Percentiles rank a stretch among this genome's conserved stretches.
phyloP scores from a whole-genome alignment of 1,140 invertebrate genomes.

The Telenomus remus region DNA sequence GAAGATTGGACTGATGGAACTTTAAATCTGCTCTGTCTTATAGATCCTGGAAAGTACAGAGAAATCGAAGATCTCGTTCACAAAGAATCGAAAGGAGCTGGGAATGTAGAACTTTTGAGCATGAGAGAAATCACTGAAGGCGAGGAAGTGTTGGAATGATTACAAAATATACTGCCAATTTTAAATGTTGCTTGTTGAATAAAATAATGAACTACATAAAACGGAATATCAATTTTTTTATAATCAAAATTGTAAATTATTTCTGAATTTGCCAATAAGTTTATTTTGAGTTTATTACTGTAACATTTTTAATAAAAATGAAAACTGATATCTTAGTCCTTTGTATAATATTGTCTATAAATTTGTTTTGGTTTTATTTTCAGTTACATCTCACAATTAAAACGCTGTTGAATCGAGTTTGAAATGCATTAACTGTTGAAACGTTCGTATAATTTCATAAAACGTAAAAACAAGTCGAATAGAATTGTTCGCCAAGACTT shows the following conservation, averaged over 20 bases:
- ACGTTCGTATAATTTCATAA: background rate
- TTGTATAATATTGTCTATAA: too few species aligned
- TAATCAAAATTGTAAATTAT: too few species aligned
- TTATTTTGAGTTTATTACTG: too few species aligned
- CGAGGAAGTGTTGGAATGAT: slow-evolving; percentile 83
- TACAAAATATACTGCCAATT: slow-evolving; percentile 32
- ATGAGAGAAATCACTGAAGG: slow-evolving; percentile 94
- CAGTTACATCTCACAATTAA: background rate
- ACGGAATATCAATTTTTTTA: too few species aligned
- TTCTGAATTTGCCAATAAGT: too few species aligned
- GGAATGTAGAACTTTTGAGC: slow-evolving; percentile 90
- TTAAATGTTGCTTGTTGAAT: too few species aligned
- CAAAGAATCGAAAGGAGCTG: slow-evolving; percentile 90
- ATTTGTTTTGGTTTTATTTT: too few species aligned
- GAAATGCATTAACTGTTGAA: slow-evolving; percentile 2
- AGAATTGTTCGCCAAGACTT: too few species aligned
- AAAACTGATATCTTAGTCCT: background rate
- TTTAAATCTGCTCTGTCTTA: slow-evolving; percentile 87
- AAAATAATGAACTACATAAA: background rate
- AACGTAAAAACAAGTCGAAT: background rate
- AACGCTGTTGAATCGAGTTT: slow-evolving; percentile 10
- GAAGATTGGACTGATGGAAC: slow-evolving; percentile 87
- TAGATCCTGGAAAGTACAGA: slow-evolving; percentile 95
- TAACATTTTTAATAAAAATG: slow-evolving; percentile 11
- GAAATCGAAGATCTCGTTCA: slow-evolving; percentile 89